Percentiles rank a stretch among this genome's conserved stretches.
Evolutionary conservation across 2,888 invertebrate genomes (phyloP).

Genomic region (Leucoma salicis): DNA sequence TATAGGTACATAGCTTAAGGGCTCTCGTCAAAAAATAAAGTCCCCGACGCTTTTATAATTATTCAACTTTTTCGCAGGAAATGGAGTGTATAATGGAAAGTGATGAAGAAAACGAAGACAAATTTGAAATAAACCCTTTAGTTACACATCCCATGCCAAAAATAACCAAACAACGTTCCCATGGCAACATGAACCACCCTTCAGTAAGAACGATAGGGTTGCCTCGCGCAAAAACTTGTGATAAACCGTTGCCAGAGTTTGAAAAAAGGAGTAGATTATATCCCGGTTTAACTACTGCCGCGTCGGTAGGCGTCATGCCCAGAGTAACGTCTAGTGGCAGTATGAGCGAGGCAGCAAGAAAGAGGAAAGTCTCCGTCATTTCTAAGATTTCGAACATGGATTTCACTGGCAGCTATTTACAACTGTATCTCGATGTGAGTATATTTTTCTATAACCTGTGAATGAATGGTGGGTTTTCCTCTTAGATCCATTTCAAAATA

Average conservation of each 20-base stretch:
- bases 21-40: too few relatives aligned
- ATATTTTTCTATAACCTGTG: too few relatives aligned
- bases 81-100: constrained; percentile 87
- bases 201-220: constrained; percentile 69
- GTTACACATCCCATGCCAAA: constrained; percentile 63
- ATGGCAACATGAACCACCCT: constrained; percentile 71
- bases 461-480: too few relatives aligned
- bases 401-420: constrained; percentile 88
- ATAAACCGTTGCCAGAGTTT: constrained; percentile 68
- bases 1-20: too few relatives aligned
- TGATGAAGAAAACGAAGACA: constrained; percentile 83
- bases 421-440: constrained; percentile 85
- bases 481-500: not conserved
- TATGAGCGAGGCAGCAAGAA: constrained; percentile 75
- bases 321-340: constrained; percentile 75
- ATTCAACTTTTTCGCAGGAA: constrained; percentile 82
- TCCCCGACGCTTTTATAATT: too few relatives aligned
- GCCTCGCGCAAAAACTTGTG: constrained; percentile 74
- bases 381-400: constrained; percentile 88
- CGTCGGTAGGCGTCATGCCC: constrained; percentile 75
- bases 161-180: constrained; percentile 62
- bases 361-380: constrained; percentile 85
- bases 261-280: constrained; percentile 47
- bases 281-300: constrained; percentile 63
- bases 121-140: constrained; percentile 74